Base-by-base conservation (phyloP, 2,113 vertebrate genomes). In the Caloenas nicobarica region DNA sequence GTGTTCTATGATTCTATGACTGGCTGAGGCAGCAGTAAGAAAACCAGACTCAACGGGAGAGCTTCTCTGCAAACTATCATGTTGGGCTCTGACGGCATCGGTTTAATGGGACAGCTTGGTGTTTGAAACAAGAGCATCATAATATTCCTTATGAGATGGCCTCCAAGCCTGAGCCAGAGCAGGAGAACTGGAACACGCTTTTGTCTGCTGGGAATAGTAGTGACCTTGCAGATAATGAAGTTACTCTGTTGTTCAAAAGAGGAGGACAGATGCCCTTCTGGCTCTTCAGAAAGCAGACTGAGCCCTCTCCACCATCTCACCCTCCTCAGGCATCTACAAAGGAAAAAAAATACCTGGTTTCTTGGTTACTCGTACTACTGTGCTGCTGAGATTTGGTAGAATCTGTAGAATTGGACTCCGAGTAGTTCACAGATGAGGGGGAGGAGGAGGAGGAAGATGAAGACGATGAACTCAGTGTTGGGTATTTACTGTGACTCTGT, bases 361-460 rank as follows among this genome's bases (percentile, higher is more conserved):
- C 99, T 97, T 99, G 99, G 97, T 99, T 99, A 98, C 99, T 99
- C 38, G 99, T 99, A 97, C 98, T 98, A 96, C 99, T 99, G 98
- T 99, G 99, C 66, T 98, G 99, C 97, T 99, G 99, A 94, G 99
- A 99, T 98, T 99, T 99, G 93, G 99, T 99, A 94, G 99, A 99
- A 98, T 99, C 99, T 70, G 99, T 99, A 96, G 99, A 99, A 98
- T 99, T 99, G 96, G 99, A 99, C 97, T 99, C 99, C 1, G 99
- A 99, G 97, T 99, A 99, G 98, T 99, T 99, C 98, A 99, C 98
- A 38, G 99, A 99, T 82, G 99, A 99, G 64, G 99, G 99, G 91
- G 99, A 99, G 62, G 99, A 99, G 62, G 99, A 99, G 68, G 99
- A 99, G 2, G 98, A 98, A 33, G 98, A 98, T 7, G 98, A 98